Conservation (phyloP, 2,113 vertebrate species). For the Piliocolobus tephrosceles region DNA sequence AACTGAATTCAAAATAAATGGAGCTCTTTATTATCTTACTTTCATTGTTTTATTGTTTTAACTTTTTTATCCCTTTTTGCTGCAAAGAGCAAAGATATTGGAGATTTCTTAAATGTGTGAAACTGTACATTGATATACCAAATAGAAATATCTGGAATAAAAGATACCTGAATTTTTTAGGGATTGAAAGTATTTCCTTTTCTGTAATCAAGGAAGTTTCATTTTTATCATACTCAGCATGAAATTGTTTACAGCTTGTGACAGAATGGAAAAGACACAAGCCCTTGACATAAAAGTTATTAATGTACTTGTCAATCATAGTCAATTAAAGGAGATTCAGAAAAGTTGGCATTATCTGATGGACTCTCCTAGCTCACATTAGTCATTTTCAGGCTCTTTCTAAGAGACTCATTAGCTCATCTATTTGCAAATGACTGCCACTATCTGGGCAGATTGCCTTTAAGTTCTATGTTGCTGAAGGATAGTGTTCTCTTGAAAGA, state of each 20-base stretch:
- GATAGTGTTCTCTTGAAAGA: conserved; percentile 35
- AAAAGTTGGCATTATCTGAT: conserved; percentile 50
- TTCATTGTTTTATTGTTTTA: conserved; percentile 7
- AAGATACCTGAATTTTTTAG: conserved; percentile 1
- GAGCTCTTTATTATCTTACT: conserved; percentile 40
- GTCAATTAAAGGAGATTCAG: conserved; percentile 56
- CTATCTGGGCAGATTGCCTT: conserved; percentile 45
- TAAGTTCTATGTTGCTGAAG: conserved; percentile 29
- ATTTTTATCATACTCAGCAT: conserved; percentile 47
- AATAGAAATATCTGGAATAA: conserved; percentile 10
- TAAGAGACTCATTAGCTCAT: conserved; percentile 64
- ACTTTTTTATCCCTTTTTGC: background rate
- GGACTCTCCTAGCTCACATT: conserved; percentile 10
- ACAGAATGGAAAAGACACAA: conserved; percentile 41
- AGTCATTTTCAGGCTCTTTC: conserved; percentile 51
- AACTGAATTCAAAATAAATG: conserved; percentile 53
- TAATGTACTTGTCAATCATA: conserved; percentile 63
- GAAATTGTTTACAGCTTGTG: conserved; percentile 53
- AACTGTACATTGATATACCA: background rate
- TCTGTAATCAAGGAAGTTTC: conserved; percentile 23
- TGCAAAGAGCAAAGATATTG: background rate
- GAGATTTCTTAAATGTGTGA: background rate
- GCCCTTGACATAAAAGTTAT: conserved; percentile 44
- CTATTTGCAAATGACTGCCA: conserved; percentile 35
- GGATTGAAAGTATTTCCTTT: background rate